Conservation (phyloP, 2,113 vertebrate species). For the Chinchilla lanigera region DNA sequence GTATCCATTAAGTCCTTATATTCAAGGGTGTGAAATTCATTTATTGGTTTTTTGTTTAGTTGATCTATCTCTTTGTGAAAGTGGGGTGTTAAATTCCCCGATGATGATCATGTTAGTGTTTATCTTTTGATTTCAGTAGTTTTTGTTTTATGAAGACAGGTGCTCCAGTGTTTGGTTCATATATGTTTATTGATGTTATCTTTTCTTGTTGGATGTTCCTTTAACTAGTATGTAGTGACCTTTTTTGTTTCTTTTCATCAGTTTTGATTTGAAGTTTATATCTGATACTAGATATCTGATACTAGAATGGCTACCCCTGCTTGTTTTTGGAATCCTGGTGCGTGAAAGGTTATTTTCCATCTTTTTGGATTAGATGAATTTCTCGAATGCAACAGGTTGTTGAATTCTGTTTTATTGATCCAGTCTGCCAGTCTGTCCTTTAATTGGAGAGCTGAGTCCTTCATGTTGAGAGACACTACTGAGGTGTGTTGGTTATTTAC, state of each 20-base stretch:
- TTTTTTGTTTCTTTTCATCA: not conserved
- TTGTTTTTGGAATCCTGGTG: not conserved
- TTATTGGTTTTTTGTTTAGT: not conserved
- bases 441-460: not conserved
- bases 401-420: not conserved
- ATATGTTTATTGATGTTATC: not conserved
- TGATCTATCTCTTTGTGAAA: not conserved
- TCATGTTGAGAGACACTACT: not conserved
- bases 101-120: no score
- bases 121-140: not conserved
- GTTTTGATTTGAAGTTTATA: not conserved
- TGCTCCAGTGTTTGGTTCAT: not conserved
- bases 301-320: not conserved
- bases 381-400: no score
- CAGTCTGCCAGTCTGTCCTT: not conserved
- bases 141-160: not conserved
- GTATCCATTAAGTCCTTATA: not conserved
- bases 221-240: not conserved
- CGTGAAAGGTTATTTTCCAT: not conserved
- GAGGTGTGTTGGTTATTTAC: not conserved
- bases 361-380: not conserved
- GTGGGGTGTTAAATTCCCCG: not conserved
- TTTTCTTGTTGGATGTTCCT: not conserved
- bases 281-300: not conserved
- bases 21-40: not conserved